Evolutionary conservation across 2,113 vertebrate species (phyloP).

Genomic region (Dicentrarchus labrax): DNA sequence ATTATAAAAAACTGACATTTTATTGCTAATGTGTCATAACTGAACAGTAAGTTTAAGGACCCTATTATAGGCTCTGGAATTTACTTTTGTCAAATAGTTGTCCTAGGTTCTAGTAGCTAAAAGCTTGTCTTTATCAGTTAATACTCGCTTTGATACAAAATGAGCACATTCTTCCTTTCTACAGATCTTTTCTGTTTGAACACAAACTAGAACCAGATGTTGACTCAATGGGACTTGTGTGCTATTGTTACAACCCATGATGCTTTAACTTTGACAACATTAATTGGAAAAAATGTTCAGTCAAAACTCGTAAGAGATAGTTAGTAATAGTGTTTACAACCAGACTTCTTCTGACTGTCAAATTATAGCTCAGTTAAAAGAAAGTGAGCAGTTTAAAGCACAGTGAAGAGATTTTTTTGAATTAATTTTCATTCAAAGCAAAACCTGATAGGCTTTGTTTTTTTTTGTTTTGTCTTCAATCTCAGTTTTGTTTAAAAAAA

Average conservation of each 20-base stretch:
- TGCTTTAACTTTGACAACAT: neutral
- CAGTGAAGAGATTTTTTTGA: neutral
- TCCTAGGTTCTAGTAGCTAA: neutral
- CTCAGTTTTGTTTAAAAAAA: too few relatives aligned
- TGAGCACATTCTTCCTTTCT: neutral
- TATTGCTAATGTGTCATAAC: neutral
- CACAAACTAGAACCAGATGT: neutral
- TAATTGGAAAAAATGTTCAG: neutral
- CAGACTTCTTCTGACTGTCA: slow-evolving; percentile 9
- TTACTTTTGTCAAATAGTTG: slow-evolving; percentile 7
- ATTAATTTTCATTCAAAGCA: neutral
- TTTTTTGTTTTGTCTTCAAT: too few relatives aligned
- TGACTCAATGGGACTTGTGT: neutral
- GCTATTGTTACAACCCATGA: neutral
- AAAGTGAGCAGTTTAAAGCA: neutral
- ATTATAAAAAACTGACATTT: slow-evolving; percentile 16
- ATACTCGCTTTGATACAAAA: neutral
- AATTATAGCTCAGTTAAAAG: neutral
- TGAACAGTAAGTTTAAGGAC: neutral
- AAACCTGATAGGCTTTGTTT: neutral
- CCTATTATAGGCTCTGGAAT: neutral
- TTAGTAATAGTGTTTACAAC: neutral
- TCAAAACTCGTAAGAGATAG: neutral
- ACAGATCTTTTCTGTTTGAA: neutral
- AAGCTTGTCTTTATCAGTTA: neutral